phyloP scores from a whole-genome alignment of 2,797 vertebrate species.

The Ispidina picta region DNA sequence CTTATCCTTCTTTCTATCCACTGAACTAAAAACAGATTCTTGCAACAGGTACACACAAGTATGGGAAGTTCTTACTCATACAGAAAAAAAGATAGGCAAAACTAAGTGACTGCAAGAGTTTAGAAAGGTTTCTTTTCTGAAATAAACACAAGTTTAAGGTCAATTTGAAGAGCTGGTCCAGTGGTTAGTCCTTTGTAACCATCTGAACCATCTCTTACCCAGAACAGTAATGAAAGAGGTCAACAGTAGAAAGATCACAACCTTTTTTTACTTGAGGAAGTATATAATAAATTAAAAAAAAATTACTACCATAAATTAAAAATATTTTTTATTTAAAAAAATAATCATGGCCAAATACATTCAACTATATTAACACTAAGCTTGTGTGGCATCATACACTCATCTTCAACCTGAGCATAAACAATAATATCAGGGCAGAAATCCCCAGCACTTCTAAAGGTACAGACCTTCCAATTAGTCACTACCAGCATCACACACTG shows the following conservation, averaged over 20 bases:
- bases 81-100: constrained; percentile 24
- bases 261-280: neutral
- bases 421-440: neutral
- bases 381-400: neutral
- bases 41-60: constrained; percentile 63
- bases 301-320: neutral
- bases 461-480: neutral
- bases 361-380: neutral
- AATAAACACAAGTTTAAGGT: neutral
- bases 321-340: neutral
- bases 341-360: neutral
- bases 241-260: neutral
- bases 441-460: neutral
- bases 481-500: neutral
- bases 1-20: constrained; percentile 43
- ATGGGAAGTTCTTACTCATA: constrained; percentile 54
- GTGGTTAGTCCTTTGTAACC: neutral
- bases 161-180: neutral
- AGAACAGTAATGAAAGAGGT: neutral
- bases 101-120: neutral
- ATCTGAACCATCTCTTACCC: neutral
- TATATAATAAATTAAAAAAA: neutral
- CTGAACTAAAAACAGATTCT: constrained; percentile 60
- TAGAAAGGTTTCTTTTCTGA: neutral
- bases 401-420: neutral